Percentiles rank a stretch among this genome's conserved stretches.
phyloP scores from a whole-genome alignment of 2,888 invertebrate genomes.

The Peribatodes rhomboidaria region DNA sequence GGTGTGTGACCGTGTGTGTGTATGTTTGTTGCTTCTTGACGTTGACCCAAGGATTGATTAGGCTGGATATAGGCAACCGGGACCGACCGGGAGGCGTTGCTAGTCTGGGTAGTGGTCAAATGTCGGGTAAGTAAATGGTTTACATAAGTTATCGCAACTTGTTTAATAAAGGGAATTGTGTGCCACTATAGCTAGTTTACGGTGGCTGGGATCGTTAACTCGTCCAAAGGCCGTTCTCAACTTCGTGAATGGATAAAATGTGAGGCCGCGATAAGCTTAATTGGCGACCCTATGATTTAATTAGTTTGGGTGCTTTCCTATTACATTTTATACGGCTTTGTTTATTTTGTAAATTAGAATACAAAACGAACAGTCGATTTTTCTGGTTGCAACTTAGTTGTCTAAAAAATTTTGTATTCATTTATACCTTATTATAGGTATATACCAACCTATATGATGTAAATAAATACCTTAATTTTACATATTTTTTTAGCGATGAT shows the following conservation, averaged over 20 bases:
- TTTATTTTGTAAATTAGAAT: neutral
- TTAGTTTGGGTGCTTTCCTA: conserved; percentile 5
- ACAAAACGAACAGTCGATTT: neutral
- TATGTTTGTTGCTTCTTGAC: no score
- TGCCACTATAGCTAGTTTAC: conserved; percentile 45
- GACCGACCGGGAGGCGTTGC: no score
- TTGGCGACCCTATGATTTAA: conserved; percentile 25
- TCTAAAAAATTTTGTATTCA: no score
- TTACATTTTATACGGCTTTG: neutral
- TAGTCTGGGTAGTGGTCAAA: no score
- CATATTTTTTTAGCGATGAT: no score
- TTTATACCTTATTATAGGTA: no score
- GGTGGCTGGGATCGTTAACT: conserved; percentile 45
- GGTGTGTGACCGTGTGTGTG: no score
- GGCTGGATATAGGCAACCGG: no score
- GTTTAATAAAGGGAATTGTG: conserved; percentile 45
- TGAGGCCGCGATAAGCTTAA: conserved; percentile 31
- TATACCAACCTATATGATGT: no score
- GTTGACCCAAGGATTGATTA: no score
- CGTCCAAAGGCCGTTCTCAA: conserved; percentile 41
- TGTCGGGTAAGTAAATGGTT: conserved; percentile 15
- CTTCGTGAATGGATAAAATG: conserved; percentile 49
- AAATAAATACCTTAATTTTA: no score
- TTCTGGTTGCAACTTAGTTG: neutral
- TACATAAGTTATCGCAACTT: conserved; percentile 45